Base-by-base conservation (phyloP, 2,888 invertebrate species). In the Spisula subtruncata region DNA sequence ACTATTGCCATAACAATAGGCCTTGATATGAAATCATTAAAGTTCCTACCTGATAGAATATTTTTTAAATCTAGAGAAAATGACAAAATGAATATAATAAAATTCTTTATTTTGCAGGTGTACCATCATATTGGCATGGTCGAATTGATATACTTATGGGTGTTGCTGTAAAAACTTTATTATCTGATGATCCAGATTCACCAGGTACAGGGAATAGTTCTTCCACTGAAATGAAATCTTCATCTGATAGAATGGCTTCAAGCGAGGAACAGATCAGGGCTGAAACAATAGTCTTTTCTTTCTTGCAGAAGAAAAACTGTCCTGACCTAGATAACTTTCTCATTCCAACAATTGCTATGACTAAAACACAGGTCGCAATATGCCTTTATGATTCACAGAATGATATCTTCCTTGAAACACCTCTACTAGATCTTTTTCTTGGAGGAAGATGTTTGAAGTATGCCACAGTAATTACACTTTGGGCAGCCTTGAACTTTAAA, bases 401-500 rank as follows among this genome's bases (percentile, higher is more conserved):
- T 20, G 81, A 81, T 25, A 20, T 81, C 12, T 81, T 81, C n/a
- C 81, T 81, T 48, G 81, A 81, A 81, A 48, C 81, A n/a, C 81
- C 51, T 10, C 51, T 48, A 10, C 46, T 81, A 4, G 16, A 48
- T 25, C 51, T 81, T 25, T 81, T 51, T 81, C 16, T n/a, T 18
- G 46, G 18, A 41, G 46, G 80, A 18, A 41, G 20, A 46, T 5
- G 12, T 80, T 25, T 81, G 46, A 81, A 81, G 14, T 4, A 41
- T 14, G 6, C 48, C 12, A 51, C 81, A 25, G 29, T 48, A 25
- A 29, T 81, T 14, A n/a, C 25, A 25, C 48, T 81, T 35, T 81
- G 81, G 81, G n/a, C 51, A 81, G 48, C 51, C 12, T 81, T 81
- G 81, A 81, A 81, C 29, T 81, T 25, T 51, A 81, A 81, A 81